Percentiles rank a stretch among this genome's conserved stretches.
These are phyloP conservation scores for Bryconaethiops microstoma DNA, from an alignment of 2,797 vertebrate genomes.

Conservation along the genomic window DNA sequence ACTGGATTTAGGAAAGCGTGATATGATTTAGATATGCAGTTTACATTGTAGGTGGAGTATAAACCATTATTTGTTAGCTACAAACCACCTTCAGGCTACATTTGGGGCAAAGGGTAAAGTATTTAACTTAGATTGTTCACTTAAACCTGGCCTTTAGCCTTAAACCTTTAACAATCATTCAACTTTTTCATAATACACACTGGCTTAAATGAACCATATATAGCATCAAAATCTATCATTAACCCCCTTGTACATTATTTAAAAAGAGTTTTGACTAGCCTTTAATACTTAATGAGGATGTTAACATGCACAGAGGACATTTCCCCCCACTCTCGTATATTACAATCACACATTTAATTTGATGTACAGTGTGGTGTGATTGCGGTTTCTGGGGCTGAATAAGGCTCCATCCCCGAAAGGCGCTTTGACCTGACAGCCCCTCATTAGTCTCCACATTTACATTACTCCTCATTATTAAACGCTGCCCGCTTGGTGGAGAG, in stretches of 20 bases:
- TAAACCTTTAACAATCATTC: neutral
- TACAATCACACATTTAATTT: slow-evolving; percentile 42
- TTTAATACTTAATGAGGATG: slow-evolving; percentile 50
- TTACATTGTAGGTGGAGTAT: neutral
- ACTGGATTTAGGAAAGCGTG: neutral
- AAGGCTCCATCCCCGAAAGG: slow-evolving; percentile 23
- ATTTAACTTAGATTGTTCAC: too few relatives aligned
- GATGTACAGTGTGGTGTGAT: slow-evolving; percentile 24
- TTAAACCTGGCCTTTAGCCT: too few relatives aligned
- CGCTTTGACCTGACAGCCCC: slow-evolving; percentile 24
- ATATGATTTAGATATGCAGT: neutral
- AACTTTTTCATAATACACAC: neutral
- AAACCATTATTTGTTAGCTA: neutral
- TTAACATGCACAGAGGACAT: slow-evolving; percentile 43
- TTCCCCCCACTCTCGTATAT: neutral
- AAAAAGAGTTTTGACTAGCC: slow-evolving; percentile 30
- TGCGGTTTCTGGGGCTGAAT: slow-evolving; percentile 24
- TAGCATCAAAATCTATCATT: slow-evolving; percentile 35
- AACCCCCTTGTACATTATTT: slow-evolving; percentile 9
- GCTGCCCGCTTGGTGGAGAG: neutral
- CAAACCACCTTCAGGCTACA: too few relatives aligned
- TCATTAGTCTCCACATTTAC: slow-evolving; percentile 41
- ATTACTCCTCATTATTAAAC: slow-evolving; percentile 31
- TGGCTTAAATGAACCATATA: slow-evolving; percentile 23
- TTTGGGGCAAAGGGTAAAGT: too few relatives aligned